Evolutionary conservation across 2,888 invertebrate species (phyloP), one percentile per base, ranked within the genome.

Genomic region (Fragum fragum): DNA sequence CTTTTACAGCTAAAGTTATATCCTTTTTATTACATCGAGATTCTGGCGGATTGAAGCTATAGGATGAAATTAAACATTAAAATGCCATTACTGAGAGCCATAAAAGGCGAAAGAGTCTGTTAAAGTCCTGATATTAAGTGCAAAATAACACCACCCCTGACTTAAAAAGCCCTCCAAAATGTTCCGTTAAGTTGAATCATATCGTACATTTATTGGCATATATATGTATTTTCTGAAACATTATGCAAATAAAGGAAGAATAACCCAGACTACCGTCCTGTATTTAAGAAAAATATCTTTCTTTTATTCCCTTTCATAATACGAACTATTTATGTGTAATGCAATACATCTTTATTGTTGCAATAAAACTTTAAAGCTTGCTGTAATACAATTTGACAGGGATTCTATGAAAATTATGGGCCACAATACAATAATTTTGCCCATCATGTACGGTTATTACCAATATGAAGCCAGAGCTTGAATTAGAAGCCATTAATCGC

Each of bases 41-140:
- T 77, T 80, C 77, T 73, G 83, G 75, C 75, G 78, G 39, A 81
- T 76, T 74, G 79, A 69, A 78, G 73, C 81, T 84, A 81, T 84
- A 81, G 81, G 81, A 79, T 81, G 72, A 84, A 84, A 84, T 84
- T 84, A 78, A 84, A 79, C 84, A 84, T 84, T 84, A 84, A 84
- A 84, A 79, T 81, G 81, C 79, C 84, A 81, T 84, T 79, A 79
- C 79, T 26, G 32, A 73, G 71, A 61, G 57, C 81, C 81, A 84
- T 84, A 79, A 84, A 80, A 74, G 75, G 69, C 29, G 73, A 81
- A 70, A 75, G 74, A 80, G 61, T 55, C 55, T 53, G 71, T 71
- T 53, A 71, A 71, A 71, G 55, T 71, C 66, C 66, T 66, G 66
- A 66, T 66, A 66, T 66, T 66, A 66, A 66, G 66, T 66, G 66